Conservation (phyloP, 2,113 vertebrate genomes). For the Morone chrysops region DNA sequence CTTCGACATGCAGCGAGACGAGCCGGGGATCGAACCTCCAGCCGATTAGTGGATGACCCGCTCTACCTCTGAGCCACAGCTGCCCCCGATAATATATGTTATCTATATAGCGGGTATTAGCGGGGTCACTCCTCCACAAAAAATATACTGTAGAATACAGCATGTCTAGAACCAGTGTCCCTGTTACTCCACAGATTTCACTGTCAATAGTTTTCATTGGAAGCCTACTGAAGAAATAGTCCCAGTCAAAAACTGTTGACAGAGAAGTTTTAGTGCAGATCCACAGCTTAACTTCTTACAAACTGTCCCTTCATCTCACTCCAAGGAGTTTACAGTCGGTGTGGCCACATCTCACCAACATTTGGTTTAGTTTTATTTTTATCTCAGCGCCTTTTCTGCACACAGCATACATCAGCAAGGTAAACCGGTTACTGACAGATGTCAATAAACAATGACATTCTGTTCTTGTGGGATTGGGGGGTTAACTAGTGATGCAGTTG, state of each 20-base stretch:
- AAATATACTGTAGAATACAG: too few relatives aligned
- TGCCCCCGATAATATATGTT: too few relatives aligned
- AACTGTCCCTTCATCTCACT: not conserved
- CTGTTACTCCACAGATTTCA: not conserved
- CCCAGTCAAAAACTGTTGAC: not conserved
- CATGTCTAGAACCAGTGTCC: too few relatives aligned
- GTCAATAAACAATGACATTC: not conserved
- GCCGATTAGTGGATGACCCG: too few relatives aligned
- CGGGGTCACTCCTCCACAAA: too few relatives aligned
- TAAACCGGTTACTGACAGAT: not conserved
- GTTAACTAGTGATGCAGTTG: not conserved
- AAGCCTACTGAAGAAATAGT: not conserved
- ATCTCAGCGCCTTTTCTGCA: not conserved
- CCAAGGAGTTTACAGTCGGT: not conserved
- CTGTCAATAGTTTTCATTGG: not conserved
- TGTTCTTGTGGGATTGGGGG: not conserved
- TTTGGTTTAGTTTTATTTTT: not conserved
- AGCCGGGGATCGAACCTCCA: too few relatives aligned
- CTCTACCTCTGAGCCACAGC: too few relatives aligned
- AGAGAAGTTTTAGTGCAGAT: not conserved
- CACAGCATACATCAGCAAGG: not conserved
- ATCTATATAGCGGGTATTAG: too few relatives aligned
- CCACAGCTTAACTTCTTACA: not conserved
- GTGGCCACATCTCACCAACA: not conserved
- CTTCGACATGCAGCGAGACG: too few relatives aligned